These are phyloP conservation scores for Gambusia holbrooki DNA, from an alignment of 2,113 vertebrate species.

Conservation along the genomic window DNA sequence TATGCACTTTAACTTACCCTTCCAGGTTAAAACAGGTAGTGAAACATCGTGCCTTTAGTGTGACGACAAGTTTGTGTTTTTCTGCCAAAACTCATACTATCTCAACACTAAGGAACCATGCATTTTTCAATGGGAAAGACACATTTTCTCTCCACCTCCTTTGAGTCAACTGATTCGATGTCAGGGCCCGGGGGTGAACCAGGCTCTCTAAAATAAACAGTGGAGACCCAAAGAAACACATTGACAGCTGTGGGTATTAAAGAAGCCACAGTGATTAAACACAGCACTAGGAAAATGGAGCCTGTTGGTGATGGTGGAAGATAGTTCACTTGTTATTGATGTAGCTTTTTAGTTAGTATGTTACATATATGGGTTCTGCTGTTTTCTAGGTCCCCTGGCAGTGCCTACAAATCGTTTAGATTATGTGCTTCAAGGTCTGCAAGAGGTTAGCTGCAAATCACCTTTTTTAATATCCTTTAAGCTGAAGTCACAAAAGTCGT, in stretches of 20 bases:
- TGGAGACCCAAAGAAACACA: conserved; percentile 18
- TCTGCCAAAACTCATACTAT: conserved; percentile 64
- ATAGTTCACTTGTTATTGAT: conserved; percentile 27
- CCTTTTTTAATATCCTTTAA: conserved; percentile 66
- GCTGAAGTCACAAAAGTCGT: conserved; percentile 57
- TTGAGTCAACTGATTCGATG: conserved; percentile 46
- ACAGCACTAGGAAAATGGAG: conserved; percentile 28
- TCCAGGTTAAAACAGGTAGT: conserved; percentile 24
- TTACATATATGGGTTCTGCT: conserved; percentile 24
- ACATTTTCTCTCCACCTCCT: conserved; percentile 38
- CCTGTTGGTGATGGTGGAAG: conserved; percentile 16
- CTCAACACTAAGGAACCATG: conserved; percentile 53
- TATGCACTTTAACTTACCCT: conserved; percentile 39
- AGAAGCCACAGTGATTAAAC: conserved; percentile 40
- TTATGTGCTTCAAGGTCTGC: conserved; percentile 56
- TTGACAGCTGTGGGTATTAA: conserved; percentile 27
- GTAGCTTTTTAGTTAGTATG: conserved; percentile 22
- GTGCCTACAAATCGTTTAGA: conserved; percentile 55
- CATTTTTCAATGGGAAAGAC: conserved; percentile 64
- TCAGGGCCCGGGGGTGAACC: conserved; percentile 45
- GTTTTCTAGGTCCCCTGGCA: conserved; percentile 25
- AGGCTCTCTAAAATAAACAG: conserved; percentile 51
- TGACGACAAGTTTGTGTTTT: conserved; percentile 46
- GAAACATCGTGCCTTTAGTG: conserved; percentile 34
- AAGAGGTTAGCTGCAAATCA: conserved; percentile 58